phyloP scores from a whole-genome alignment of 1,140 invertebrate species.

The Spodoptera litura region DNA sequence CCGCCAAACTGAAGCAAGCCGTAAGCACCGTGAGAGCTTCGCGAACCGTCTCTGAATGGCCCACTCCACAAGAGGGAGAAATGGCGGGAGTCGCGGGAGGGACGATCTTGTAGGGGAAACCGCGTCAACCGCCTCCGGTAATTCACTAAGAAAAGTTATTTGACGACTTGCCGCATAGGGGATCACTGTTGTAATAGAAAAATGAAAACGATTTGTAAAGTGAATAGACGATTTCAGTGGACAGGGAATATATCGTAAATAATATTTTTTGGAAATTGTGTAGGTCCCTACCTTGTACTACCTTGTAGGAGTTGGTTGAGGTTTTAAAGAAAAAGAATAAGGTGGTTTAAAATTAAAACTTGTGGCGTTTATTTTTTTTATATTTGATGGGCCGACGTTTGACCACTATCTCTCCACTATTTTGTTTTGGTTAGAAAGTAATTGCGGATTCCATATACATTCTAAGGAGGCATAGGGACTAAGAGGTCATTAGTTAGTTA shows the following conservation, averaged over 20 bases:
- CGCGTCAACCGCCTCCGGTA: conserved; percentile 80
- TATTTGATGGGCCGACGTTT: too few species aligned
- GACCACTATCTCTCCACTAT: too few species aligned
- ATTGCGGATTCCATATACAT: too few species aligned
- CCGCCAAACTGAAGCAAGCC: conserved; percentile 81
- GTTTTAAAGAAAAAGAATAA: too few species aligned
- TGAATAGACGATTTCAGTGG: conserved; percentile 51
- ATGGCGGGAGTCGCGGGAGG: conserved; percentile 81
- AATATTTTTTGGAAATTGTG: conserved; percentile 41
- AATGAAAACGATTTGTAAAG: conserved; percentile 68
- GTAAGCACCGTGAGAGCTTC: conserved; percentile 78
- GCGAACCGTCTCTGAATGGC: conserved; percentile 82
- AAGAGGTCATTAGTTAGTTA: too few species aligned
- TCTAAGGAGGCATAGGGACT: too few species aligned
- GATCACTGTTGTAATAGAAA: conserved; percentile 69
- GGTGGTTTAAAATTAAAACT: too few species aligned
- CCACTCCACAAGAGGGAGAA: conserved; percentile 80
- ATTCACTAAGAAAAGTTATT: conserved; percentile 86
- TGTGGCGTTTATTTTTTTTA: too few species aligned
- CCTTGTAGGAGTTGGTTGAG: too few species aligned
- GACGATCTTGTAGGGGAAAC: conserved; percentile 82
- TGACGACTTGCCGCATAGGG: conserved; percentile 74
- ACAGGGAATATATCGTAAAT: conserved; percentile 12
- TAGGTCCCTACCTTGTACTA: background rate
- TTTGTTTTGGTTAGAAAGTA: too few species aligned